Conservation (phyloP, 2,888 invertebrate genomes). For the Chloromyia formosa region DNA sequence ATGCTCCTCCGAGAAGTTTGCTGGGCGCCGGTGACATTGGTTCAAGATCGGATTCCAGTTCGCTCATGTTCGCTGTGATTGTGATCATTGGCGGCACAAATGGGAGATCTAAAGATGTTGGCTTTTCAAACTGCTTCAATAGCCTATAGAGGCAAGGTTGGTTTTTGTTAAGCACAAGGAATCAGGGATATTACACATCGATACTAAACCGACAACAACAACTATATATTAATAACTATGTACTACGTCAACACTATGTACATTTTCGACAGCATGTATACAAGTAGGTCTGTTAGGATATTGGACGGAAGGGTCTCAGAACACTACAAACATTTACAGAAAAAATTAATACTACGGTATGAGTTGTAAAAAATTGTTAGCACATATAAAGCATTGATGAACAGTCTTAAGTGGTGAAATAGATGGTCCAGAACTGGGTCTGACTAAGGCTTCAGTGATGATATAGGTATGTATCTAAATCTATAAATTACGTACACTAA, state of each 20-base stretch:
- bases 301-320: constrained; percentile 7
- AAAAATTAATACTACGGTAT: constrained; percentile 2
- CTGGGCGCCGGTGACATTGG: constrained; percentile 71
- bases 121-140: constrained; percentile 71
- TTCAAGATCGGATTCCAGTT: constrained; percentile 78
- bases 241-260: constrained; percentile 17
- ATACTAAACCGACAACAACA: constrained; percentile 34
- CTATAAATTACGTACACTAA: neutral
- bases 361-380: neutral
- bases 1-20: constrained; percentile 64
- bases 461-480: constrained; percentile 1
- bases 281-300: neutral
- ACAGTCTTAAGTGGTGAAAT: neutral
- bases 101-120: constrained; percentile 70
- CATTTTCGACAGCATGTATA: neutral
- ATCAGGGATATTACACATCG: constrained; percentile 33
- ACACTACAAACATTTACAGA: neutral
- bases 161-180: constrained; percentile 38
- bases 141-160: constrained; percentile 61
- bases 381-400: constrained; percentile 49
- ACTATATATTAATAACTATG: neutral
- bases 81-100: constrained; percentile 75
- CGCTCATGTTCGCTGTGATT: constrained; percentile 79
- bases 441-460: constrained; percentile 8
- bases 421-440: neutral